A percentile compares a stretch with the other conserved stretches of the same genome.
phyloP scores from a whole-genome alignment of 2,113 vertebrate species.

The Hoplias malabaricus region DNA sequence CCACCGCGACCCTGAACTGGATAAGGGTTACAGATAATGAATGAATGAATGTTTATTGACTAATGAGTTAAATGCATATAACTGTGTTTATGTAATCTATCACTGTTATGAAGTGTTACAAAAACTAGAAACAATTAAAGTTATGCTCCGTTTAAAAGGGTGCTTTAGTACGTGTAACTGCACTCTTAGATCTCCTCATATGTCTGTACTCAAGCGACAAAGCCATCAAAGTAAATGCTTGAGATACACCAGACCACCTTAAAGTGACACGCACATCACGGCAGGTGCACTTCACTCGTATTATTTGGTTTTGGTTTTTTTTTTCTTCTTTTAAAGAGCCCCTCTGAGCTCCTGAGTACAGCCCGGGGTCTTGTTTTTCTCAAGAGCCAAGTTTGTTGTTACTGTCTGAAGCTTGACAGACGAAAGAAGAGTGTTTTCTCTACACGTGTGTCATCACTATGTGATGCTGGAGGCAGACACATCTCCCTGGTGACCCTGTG shows the following conservation, averaged over 20 bases:
- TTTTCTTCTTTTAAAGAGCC: not conserved
- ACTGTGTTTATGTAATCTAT: too few species aligned
- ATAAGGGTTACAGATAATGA: too few species aligned
- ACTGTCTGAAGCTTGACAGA: not conserved
- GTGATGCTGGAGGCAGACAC: not conserved
- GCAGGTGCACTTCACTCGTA: not conserved
- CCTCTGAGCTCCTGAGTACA: not conserved
- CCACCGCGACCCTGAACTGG: too few species aligned
- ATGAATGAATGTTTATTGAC: too few species aligned
- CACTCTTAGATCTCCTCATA: not conserved
- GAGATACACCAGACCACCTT: conserved; percentile 29
- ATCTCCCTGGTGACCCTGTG: not conserved
- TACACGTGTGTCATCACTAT: not conserved
- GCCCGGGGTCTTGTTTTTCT: not conserved
- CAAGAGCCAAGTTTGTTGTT: not conserved
- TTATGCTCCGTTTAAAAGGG: too few species aligned
- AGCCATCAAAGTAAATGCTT: not conserved
- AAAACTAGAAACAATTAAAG: too few species aligned
- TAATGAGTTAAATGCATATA: too few species aligned
- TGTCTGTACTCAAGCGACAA: not conserved
- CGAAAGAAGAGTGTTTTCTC: not conserved
- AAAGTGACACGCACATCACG: conserved; percentile 22
- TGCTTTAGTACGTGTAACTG: too few species aligned
- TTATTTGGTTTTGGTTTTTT: not conserved
- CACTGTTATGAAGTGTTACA: too few species aligned